These are phyloP conservation scores for Porites divaricata DNA, from an alignment of 92 coral and sea anemone species.

Conservation along the genomic window DNA sequence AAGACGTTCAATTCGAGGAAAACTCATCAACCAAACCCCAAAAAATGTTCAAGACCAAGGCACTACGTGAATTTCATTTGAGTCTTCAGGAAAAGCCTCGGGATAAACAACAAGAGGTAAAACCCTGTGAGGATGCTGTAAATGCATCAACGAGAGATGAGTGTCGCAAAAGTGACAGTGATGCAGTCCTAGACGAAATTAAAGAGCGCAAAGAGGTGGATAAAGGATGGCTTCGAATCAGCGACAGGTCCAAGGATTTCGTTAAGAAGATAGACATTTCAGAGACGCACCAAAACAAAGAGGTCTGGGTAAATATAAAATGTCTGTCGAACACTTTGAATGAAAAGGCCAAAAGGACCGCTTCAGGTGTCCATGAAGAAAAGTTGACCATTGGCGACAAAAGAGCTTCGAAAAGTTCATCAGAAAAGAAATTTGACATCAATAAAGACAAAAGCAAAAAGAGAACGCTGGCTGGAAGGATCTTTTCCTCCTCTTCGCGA, in stretches of 20 bases:
- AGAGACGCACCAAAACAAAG: slow-evolving; percentile 31
- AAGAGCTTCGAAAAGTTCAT: neutral
- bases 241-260: slow-evolving; percentile 42
- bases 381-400: neutral
- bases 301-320: slow-evolving; percentile 35
- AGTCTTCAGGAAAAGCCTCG: neutral
- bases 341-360: neutral
- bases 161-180: neutral
- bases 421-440: neutral
- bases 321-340: slow-evolving; percentile 8
- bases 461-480: neutral
- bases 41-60: slow-evolving; percentile 24
- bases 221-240: slow-evolving; percentile 52
- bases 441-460: neutral
- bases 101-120: neutral
- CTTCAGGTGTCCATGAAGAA: neutral
- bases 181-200: neutral
- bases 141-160: slow-evolving; percentile 2
- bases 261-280: slow-evolving; percentile 20
- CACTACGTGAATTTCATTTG: slow-evolving; percentile 7
- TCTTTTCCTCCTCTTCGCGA: slow-evolving; percentile 11
- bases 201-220: slow-evolving; percentile 29
- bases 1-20: neutral
- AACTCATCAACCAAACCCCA: neutral
- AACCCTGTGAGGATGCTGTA: neutral